phyloP scores from a whole-genome alignment of 2,888 invertebrate genomes.

The Glyphotaelius pellucidus region DNA sequence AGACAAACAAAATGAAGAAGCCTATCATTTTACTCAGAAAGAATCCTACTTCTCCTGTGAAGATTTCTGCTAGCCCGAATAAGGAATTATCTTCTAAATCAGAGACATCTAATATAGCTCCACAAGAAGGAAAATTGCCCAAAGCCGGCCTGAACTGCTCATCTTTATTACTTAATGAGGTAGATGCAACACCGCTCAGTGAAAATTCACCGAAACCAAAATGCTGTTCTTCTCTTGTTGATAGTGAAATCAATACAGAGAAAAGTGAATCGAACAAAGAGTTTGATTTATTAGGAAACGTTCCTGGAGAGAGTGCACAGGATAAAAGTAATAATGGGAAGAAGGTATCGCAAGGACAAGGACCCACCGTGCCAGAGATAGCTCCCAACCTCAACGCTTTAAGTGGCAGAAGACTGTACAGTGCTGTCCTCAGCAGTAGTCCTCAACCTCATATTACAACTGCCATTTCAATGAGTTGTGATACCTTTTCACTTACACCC shows the following conservation, averaged over 20 bases:
- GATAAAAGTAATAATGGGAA: conserved; percentile 29
- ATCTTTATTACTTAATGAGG: neutral
- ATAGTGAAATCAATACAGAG: neutral
- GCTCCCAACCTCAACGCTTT: conserved; percentile 13
- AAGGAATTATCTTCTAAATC: conserved; percentile 18
- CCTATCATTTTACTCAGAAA: conserved; percentile 43
- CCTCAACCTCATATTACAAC: neutral
- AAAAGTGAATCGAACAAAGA: neutral
- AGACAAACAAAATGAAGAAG: conserved; percentile 27
- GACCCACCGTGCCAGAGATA: neutral
- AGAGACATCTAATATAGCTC: neutral
- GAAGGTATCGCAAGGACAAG: neutral
- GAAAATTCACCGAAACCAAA: conserved; percentile 21
- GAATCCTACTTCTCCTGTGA: conserved; percentile 26
- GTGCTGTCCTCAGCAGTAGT: conserved; percentile 56
- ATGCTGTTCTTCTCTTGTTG: neutral
- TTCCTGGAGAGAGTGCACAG: neutral
- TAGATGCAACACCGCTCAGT: neutral
- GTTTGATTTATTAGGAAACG: neutral
- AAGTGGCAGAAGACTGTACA: conserved; percentile 52
- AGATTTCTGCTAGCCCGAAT: neutral
- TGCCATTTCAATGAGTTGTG: conserved; percentile 24
- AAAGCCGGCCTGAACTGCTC: neutral
- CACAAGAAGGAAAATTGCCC: conserved; percentile 10
- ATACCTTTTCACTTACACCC: conserved; percentile 9